These are phyloP conservation scores for Cygnus atratus DNA, from an alignment of 2,113 vertebrate species.

Conservation along the genomic window DNA sequence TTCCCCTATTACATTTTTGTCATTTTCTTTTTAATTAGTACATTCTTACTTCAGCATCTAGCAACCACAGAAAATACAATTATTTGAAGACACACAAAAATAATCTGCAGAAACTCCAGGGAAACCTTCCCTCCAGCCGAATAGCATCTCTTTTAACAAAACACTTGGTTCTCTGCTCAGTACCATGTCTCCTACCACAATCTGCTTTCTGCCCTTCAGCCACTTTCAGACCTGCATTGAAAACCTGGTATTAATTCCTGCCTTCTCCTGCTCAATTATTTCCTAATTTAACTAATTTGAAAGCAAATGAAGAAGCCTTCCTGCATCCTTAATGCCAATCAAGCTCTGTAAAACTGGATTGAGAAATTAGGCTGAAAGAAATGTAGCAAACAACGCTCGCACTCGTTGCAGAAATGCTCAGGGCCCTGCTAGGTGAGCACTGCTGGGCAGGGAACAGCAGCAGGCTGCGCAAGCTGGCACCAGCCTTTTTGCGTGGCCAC, in stretches of 20 bases:
- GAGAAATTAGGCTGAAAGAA: not conserved
- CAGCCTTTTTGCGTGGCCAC: not conserved
- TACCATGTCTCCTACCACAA: not conserved
- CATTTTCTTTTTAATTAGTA: not conserved
- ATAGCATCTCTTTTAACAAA: not conserved
- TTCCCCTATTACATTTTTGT: not conserved
- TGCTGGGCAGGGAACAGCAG: not conserved
- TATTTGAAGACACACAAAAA: not conserved
- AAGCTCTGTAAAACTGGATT: not conserved
- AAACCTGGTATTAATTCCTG: not conserved
- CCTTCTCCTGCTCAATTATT: constrained; percentile 8
- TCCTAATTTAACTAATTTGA: not conserved
- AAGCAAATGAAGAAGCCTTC: not conserved
- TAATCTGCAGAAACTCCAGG: not conserved
- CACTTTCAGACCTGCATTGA: not conserved
- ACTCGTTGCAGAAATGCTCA: not conserved
- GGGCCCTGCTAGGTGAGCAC: not conserved
- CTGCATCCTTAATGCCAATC: not conserved
- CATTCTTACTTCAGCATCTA: not conserved
- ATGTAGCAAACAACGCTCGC: not conserved
- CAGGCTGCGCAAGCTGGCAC: fast-evolving
- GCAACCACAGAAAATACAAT: not conserved
- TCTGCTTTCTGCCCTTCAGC: not conserved
- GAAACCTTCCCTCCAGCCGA: not conserved
- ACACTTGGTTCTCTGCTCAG: not conserved